phyloP scores from a whole-genome alignment of 2,888 invertebrate genomes.

The Campoplex nolae region DNA sequence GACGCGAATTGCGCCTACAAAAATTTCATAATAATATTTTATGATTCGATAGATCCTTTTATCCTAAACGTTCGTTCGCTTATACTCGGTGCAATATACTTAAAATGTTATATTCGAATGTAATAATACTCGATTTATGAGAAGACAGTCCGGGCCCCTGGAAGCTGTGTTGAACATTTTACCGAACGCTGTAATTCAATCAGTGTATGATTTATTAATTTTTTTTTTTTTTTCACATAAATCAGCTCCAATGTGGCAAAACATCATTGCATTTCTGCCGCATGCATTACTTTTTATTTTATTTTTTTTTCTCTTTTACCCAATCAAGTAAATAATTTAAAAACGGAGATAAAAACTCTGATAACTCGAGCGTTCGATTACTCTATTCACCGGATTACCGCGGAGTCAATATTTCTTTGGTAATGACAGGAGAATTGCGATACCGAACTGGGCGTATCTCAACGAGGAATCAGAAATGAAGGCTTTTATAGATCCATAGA shows the following conservation, averaged over 20 bases:
- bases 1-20: not conserved
- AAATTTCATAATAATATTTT: not conserved
- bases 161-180: no score
- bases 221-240: not conserved
- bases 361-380: not conserved
- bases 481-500: constrained; percentile 48
- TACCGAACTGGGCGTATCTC: constrained; percentile 41
- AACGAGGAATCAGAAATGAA: constrained; percentile 48
- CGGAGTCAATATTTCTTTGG: constrained; percentile 20
- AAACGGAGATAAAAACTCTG: not conserved
- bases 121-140: not conserved
- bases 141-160: no score
- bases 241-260: not conserved
- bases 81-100: not conserved
- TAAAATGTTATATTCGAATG: not conserved
- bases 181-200: not conserved
- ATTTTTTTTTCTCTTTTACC: not conserved
- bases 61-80: not conserved
- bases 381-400: constrained; percentile 2
- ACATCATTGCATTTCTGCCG: not conserved
- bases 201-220: not conserved
- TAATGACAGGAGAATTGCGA: constrained; percentile 19
- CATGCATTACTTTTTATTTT: no score
- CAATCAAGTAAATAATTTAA: not conserved
- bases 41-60: not conserved